Evolutionary conservation across 35 echinoderm and acorn worm species (phyloP), one percentile per base, ranked within the genome.

Genomic region (Heliocidaris erythrogramma): DNA sequence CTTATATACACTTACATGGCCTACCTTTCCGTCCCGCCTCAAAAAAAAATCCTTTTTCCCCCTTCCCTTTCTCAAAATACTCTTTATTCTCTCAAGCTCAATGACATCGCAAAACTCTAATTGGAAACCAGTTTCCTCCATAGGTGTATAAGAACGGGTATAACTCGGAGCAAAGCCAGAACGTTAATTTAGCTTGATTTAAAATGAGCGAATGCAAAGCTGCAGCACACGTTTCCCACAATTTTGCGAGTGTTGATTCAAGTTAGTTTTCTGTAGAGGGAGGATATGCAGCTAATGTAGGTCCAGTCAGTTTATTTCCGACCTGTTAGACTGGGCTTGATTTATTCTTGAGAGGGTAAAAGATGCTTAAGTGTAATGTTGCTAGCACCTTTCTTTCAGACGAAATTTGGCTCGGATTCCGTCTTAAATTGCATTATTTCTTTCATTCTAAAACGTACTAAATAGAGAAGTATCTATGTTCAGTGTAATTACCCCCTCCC

Each of bases 191-290:
- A 78, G 65, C 65, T 78, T n/a, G 65, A 78, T 78, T 78, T 78
- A 27, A 78, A 78, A 78, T 78, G 65, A 78, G 27, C 21, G 65
- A 78, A 78, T 78, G 18, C 61, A 78, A 78, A 78, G 65, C 65
- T 78, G 21, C 24, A n/a, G 65, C 65, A 27, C 65, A 78, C 65
- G 65, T 78, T 78, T 78, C 65, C 65, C 21, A 18, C 27, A 78
- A 78, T 78, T 78, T 78, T n/a, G 65, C n/a, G 65, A n/a, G 65
- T 78, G 65, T 78, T n/a, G 65, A 78, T 78, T 78, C 65, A 78
- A 21, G 65, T 78, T 78, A 21, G 65, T 78, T 78, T 78, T 18
- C 27, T n/a, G 65, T 27, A 42, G 0, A 78, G 65, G 65, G 65
- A 56, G 65, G 65, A 78, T 78, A 24, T 78, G 65, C 27, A 27